Percentiles rank a stretch among this genome's conserved stretches.
These are phyloP conservation scores for Pelosia muscerda DNA, from an alignment of 2,888 invertebrate species.

Conservation along the genomic window DNA sequence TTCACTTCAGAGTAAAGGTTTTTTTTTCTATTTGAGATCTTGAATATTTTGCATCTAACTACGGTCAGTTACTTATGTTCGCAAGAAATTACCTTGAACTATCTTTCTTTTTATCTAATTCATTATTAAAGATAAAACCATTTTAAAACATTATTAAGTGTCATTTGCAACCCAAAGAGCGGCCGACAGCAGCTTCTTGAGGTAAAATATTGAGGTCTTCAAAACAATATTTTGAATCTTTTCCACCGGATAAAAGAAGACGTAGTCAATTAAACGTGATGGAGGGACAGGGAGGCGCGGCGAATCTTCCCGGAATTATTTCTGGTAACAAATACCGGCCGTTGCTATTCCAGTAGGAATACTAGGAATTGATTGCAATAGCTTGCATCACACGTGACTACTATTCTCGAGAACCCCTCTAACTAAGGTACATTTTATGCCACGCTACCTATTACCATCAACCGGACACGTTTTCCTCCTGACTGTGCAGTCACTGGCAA, in stretches of 20 bases:
- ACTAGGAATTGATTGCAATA: too few species aligned
- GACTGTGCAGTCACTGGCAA: neutral
- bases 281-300: too few species aligned
- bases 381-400: neutral
- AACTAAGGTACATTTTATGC: neutral
- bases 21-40: neutral
- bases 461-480: conserved; percentile 2
- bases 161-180: too few species aligned
- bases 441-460: neutral
- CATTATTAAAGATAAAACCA: neutral
- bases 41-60: neutral
- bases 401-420: neutral
- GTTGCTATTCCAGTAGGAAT: too few species aligned
- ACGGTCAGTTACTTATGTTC: neutral
- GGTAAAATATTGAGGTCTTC: too few species aligned
- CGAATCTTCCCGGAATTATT: too few species aligned
- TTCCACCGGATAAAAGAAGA: too few species aligned
- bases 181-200: too few species aligned
- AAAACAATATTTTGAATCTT: too few species aligned
- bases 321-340: too few species aligned
- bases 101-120: neutral
- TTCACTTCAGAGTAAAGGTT: neutral
- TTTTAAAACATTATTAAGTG: too few species aligned
- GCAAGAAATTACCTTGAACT: neutral
- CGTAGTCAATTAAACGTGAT: too few species aligned